A percentile compares a stretch with the other conserved stretches of the same genome.
phyloP scores from a whole-genome alignment of 30 jellyfish, hydroid and myxozoan genomes.

The Nemopilema nomurai region DNA sequence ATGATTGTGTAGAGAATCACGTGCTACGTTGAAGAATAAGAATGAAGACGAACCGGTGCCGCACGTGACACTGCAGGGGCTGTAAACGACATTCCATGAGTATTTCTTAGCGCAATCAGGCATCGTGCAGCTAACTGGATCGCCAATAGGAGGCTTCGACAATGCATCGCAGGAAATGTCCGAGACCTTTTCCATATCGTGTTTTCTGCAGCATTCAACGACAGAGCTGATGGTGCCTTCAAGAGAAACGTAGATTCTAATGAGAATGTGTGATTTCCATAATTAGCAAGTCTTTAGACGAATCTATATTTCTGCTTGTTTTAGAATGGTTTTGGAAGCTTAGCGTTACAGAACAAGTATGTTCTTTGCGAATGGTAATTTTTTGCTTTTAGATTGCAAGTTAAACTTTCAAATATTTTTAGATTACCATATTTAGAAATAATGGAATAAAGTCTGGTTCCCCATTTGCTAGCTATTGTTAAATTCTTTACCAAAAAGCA shows the following conservation, averaged over 20 bases:
- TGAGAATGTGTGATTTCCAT: neutral
- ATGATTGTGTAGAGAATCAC: too few species aligned
- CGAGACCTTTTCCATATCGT: constrained; percentile 1
- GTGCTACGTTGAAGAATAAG: neutral
- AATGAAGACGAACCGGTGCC: constrained; percentile 50
- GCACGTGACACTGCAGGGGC: constrained; percentile 66
- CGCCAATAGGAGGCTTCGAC: constrained; percentile 34
- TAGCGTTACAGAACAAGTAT: too few species aligned
- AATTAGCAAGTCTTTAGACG: neutral
- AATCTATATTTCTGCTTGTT: too few species aligned
- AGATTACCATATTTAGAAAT: too few species aligned
- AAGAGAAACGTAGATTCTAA: neutral
- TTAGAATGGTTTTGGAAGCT: too few species aligned
- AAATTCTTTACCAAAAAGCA: too few species aligned
- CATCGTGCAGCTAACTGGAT: constrained; percentile 37
- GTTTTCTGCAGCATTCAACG: constrained; percentile 18
- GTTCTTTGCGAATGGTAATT: too few species aligned
- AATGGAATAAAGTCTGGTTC: too few species aligned
- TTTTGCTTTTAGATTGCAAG: too few species aligned
- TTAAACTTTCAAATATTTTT: too few species aligned
- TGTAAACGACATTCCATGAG: constrained; percentile 56
- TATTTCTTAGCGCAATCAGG: constrained; percentile 64
- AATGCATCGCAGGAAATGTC: constrained; percentile 20
- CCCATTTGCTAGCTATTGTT: too few species aligned
- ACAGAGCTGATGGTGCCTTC: constrained; percentile 4